Percentiles rank a stretch among this genome's conserved stretches.
phyloP scores from a whole-genome alignment of 2,888 invertebrate genomes.

The Maniola hyperantus region DNA sequence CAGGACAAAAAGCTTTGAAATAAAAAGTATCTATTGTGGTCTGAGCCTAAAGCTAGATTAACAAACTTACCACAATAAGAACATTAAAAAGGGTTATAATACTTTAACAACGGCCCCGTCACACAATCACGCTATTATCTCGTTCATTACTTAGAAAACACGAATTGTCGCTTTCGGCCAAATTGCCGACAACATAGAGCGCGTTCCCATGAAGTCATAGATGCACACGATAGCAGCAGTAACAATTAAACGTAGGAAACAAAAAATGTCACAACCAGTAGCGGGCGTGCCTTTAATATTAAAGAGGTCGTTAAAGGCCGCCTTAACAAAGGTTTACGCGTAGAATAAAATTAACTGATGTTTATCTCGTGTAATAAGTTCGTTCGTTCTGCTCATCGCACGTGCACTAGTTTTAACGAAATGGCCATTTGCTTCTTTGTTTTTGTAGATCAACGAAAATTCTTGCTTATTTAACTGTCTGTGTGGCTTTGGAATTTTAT shows the following conservation, averaged over 20 bases:
- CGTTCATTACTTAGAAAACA: constrained; percentile 73
- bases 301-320: constrained; percentile 61
- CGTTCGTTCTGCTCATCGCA: constrained; percentile 65
- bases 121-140: constrained; percentile 61
- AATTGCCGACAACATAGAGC: constrained; percentile 66
- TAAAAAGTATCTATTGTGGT: background rate
- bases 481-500: background rate
- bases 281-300: constrained; percentile 76
- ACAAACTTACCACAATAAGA: constrained; percentile 46
- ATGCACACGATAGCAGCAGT: constrained; percentile 68
- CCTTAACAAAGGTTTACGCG: constrained; percentile 63
- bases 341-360: constrained; percentile 72
- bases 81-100: constrained; percentile 54
- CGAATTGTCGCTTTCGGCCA: constrained; percentile 54
- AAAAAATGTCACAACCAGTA: constrained; percentile 70
- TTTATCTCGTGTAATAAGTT: constrained; percentile 72
- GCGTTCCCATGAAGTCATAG: constrained; percentile 77
- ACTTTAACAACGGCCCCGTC: constrained; percentile 57
- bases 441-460: constrained; percentile 25
- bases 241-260: constrained; percentile 75
- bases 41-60: constrained; percentile 5
- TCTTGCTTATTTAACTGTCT: constrained; percentile 4
- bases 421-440: constrained; percentile 41
- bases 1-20: background rate
- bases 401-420: constrained; percentile 76